These are phyloP conservation scores for Andricus curvator DNA, from an alignment of 2,888 invertebrate species.

Conservation along the genomic window DNA sequence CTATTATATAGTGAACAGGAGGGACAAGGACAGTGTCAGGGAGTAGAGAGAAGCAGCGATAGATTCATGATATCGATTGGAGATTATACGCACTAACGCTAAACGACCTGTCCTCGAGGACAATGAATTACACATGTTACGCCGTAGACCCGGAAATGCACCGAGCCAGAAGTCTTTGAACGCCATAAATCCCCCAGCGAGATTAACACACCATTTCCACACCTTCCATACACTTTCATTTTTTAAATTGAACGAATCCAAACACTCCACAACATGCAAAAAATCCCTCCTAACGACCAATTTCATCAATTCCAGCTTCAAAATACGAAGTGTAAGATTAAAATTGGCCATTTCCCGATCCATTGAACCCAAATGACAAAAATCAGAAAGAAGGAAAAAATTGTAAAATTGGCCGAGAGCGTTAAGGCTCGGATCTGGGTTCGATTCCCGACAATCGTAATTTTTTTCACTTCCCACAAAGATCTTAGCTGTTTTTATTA, in stretches of 20 bases:
- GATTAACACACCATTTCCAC: background rate
- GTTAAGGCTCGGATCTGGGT: background rate
- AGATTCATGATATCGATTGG: conserved; percentile 57
- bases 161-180: conserved; percentile 36
- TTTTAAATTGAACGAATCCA: background rate
- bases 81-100: conserved; percentile 58
- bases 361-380: background rate
- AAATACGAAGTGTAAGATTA: background rate
- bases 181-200: conserved; percentile 5
- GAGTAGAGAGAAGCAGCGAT: conserved; percentile 10
- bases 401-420: background rate
- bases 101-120: conserved; percentile 57
- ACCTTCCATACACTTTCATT: conserved; percentile 13
- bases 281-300: background rate
- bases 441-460: no score
- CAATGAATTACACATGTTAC: conserved; percentile 61
- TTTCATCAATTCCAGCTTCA: background rate
- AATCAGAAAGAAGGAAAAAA: background rate
- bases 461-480: no score
- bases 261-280: background rate
- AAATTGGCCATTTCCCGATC: background rate
- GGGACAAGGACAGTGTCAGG: conserved; percentile 38
- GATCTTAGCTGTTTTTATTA: no score
- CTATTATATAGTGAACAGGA: conserved; percentile 53
- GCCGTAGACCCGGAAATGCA: conserved; percentile 57